Evolutionary conservation across 2,888 invertebrate genomes (phyloP), one percentile per base, ranked within the genome.

Genomic region (Eupeodes latifasciatus): DNA sequence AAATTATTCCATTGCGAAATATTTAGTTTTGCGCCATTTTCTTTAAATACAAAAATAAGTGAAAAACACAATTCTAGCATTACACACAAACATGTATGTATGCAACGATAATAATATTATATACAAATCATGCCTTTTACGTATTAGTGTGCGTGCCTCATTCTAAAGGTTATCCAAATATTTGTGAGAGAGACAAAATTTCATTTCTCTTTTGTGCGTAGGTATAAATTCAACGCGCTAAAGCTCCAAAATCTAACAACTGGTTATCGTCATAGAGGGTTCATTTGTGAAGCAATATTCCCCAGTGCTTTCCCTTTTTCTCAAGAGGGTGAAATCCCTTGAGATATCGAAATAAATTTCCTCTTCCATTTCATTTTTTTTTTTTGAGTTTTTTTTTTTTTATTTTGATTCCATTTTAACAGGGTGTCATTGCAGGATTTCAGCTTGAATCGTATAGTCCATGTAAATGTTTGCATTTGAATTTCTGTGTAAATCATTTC

Each of bases 261-360:
- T 44, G 62, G 62, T 6, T 16, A 5, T 40, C 62, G 62, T 44
- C 12, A 44, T 44, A 36, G 71, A 82, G 84, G 84, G 83, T 87
- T 85, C 89, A 89, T 82, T 89, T 88, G 76, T 81, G 88, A 88
- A 87, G 85, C 87, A 89, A 85, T 90, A 90, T 90, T 90, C 90
- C 90, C 90, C 87, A 90, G 90, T 84, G 90, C 86, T 89, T 90
- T 90, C 88, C 89, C 90, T 90, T 91, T 90, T 90, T 90, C 67
- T 91, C 90, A 90, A 90, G 91, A 91, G 91, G 91, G 90, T 91
- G 86, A 90, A 90, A 81, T 91, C 91, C 90, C 90, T 77, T 77
- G 91, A 90, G 91, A 90, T 90, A 90, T 90, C 72, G 75, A 88
- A 88, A 88, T 88, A 88, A 84, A 88, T 84, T 77, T 88, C 40